phyloP scores from a whole-genome alignment of 1,140 invertebrate genomes.

The Lethocerus indicus region DNA sequence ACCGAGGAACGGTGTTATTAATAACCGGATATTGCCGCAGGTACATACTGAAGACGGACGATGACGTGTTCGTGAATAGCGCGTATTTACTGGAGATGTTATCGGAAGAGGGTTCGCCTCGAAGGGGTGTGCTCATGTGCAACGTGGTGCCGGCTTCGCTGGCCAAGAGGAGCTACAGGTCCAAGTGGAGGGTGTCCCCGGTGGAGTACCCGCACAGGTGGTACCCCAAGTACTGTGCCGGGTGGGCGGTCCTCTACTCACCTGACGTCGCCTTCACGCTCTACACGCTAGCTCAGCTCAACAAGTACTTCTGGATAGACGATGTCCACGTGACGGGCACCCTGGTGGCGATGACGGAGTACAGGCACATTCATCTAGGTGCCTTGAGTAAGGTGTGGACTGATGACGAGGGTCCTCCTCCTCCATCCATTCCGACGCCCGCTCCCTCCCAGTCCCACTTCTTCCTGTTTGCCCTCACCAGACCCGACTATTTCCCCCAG shows the following conservation, averaged over 20 bases:
- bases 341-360: too few relatives aligned
- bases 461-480: too few relatives aligned
- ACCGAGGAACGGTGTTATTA: too few relatives aligned
- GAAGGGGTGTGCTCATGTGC: slow-evolving; percentile 38
- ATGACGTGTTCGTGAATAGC: slow-evolving; percentile 62
- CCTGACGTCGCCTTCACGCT: slow-evolving; percentile 45
- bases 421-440: too few relatives aligned
- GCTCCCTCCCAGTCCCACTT: too few relatives aligned
- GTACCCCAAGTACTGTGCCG: slow-evolving; percentile 57
- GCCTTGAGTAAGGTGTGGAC: too few relatives aligned
- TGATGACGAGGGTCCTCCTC: too few relatives aligned
- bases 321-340: slow-evolving; percentile 71
- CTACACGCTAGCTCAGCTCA: slow-evolving; percentile 39
- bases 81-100: slow-evolving; percentile 43
- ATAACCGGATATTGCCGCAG: too few relatives aligned
- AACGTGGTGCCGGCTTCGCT: slow-evolving; percentile 25
- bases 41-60: slow-evolving; percentile 61
- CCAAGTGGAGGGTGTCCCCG: slow-evolving; percentile 61
- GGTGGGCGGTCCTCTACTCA: slow-evolving; percentile 57
- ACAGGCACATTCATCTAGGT: too few relatives aligned
- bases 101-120: slow-evolving; percentile 31
- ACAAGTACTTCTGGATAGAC: slow-evolving; percentile 70
- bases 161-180: slow-evolving; percentile 33
- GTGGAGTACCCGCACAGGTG: slow-evolving; percentile 40
- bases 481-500: too few relatives aligned